Evolutionary conservation across 2,888 invertebrate genomes (phyloP).

Genomic region (Lochmaea capreae): DNA sequence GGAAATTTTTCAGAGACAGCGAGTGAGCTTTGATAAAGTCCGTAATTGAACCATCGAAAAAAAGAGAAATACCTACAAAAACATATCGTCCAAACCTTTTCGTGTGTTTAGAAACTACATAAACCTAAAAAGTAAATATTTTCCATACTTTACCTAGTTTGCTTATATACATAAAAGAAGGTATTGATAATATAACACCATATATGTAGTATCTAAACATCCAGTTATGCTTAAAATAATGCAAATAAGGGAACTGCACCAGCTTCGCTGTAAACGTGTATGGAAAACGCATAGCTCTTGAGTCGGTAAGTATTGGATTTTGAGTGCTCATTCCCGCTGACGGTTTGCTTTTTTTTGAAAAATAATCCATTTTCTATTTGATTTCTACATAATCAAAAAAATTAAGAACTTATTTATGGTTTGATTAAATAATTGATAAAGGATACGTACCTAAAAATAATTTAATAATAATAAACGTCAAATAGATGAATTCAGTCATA

Average conservation of each 20-base stretch:
- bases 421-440: neutral
- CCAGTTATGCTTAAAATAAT: constrained; percentile 67
- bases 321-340: neutral
- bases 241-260: constrained; percentile 69
- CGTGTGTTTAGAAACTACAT: too few relatives aligned
- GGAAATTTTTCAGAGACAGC: too few relatives aligned
- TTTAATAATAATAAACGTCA: too few relatives aligned
- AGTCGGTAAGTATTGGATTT: neutral
- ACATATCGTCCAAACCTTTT: too few relatives aligned
- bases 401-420: neutral
- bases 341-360: constrained; percentile 7
- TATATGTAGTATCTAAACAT: constrained; percentile 63
- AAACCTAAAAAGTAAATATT: neutral
- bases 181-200: constrained; percentile 59
- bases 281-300: constrained; percentile 70
- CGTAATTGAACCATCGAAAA: too few relatives aligned
- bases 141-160: constrained; percentile 62
- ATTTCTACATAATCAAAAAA: neutral
- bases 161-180: constrained; percentile 67
- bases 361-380: constrained; percentile 6
- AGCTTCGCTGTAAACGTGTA: constrained; percentile 71
- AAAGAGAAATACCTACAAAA: too few relatives aligned
- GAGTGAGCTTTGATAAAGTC: too few relatives aligned
- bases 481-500: too few relatives aligned
- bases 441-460: too few relatives aligned